A percentile compares a stretch with the other conserved stretches of the same genome.
Conservation (phyloP, 1,140 invertebrate genomes). For the Goniozus legneri region DNA sequence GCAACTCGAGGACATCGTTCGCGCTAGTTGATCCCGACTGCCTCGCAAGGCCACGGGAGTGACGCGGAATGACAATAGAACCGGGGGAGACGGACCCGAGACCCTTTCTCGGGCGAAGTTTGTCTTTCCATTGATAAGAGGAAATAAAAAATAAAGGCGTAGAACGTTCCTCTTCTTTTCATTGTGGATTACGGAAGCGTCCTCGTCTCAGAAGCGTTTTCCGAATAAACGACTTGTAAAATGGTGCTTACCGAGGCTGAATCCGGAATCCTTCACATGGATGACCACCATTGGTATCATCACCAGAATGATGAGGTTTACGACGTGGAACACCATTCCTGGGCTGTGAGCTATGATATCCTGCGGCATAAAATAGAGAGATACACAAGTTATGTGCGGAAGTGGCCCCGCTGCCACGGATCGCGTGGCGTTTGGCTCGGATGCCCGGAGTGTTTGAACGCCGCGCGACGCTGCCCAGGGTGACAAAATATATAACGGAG, state of each 20-base stretch:
- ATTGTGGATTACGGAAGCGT: too few species aligned
- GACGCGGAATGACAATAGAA: too few species aligned
- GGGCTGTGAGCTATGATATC: conserved; percentile 66
- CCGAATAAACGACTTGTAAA: conserved; percentile 31
- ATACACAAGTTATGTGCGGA: conserved; percentile 1
- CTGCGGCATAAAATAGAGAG: conserved; percentile 56
- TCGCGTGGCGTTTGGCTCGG: too few species aligned
- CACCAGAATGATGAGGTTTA: conserved; percentile 74
- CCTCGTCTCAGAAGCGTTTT: too few species aligned
- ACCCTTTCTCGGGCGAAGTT: too few species aligned
- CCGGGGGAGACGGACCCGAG: too few species aligned
- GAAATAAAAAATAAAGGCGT: conserved; percentile 2
- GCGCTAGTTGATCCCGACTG: too few species aligned
- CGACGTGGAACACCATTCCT: conserved; percentile 70
- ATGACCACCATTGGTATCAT: conserved; percentile 76
- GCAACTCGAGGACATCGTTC: too few species aligned
- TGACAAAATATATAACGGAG: background rate
- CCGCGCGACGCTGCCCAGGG: background rate
- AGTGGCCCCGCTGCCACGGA: too few species aligned
- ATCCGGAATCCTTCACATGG: conserved; percentile 69
- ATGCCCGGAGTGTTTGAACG: background rate
- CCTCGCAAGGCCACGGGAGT: too few species aligned
- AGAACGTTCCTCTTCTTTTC: background rate
- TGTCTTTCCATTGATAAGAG: too few species aligned
- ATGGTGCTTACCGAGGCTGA: conserved; percentile 71